Evolutionary conservation across 2,888 invertebrate genomes (phyloP).

Genomic region (Adelognathus sp.): DNA sequence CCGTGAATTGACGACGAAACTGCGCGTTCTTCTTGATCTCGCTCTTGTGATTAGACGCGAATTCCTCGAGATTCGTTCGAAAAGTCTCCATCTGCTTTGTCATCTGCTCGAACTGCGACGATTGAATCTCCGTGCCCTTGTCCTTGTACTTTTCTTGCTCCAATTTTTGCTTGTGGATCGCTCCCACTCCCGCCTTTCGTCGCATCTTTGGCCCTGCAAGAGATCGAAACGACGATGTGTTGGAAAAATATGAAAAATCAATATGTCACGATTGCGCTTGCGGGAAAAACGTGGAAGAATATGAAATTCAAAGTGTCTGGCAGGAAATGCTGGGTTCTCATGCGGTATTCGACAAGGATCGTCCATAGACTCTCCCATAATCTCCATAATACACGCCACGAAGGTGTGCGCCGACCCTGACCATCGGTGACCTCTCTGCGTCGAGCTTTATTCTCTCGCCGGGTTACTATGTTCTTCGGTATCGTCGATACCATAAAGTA

Average conservation of each 20-base stretch:
- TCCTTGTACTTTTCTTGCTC: constrained; percentile 95
- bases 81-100: constrained; percentile 97
- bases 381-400: constrained; percentile 22
- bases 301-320: background rate
- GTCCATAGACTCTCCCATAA: constrained; percentile 1
- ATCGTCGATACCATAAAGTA: constrained; percentile 1
- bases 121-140: constrained; percentile 95
- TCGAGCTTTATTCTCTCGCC: constrained; percentile 4
- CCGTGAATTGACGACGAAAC: constrained; percentile 97
- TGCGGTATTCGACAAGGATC: background rate
- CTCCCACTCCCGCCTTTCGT: constrained; percentile 92
- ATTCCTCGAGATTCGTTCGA: constrained; percentile 95
- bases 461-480: constrained; percentile 5
- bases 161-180: constrained; percentile 93
- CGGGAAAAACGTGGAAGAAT: background rate
- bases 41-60: constrained; percentile 96
- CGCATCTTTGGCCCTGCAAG: constrained; percentile 85
- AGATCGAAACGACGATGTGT: background rate
- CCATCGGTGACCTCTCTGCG: constrained; percentile 12
- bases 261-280: background rate
- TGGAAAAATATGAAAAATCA: background rate
- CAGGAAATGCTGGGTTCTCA: background rate
- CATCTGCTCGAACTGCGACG: constrained; percentile 96
- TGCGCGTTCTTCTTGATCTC: constrained; percentile 97
- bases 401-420: constrained; percentile 17